Evolutionary conservation across 2,797 vertebrate genomes (phyloP).

Genomic region (Platalea minor): DNA sequence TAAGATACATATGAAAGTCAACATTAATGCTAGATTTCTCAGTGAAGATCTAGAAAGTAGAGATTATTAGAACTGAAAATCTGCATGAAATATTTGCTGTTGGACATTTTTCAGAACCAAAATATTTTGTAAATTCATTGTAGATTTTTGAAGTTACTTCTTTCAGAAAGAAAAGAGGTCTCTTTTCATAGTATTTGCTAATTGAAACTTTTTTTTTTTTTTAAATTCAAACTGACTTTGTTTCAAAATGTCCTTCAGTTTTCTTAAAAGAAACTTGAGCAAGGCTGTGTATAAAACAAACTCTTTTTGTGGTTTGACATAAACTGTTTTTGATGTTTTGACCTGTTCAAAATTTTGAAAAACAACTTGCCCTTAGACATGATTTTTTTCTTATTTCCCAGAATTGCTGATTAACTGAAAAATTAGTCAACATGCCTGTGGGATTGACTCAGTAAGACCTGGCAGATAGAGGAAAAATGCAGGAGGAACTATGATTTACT

Average conservation of each 20-base stretch:
- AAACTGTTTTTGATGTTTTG: background rate
- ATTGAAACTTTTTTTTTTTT: background rate
- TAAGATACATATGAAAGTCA: background rate
- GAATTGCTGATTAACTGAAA: background rate
- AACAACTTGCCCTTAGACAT: background rate
- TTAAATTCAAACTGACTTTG: background rate
- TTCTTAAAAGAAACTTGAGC: background rate
- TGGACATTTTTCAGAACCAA: background rate
- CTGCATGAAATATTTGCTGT: background rate
- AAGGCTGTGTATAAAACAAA: background rate
- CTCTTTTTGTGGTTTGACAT: background rate
- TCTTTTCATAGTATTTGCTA: background rate
- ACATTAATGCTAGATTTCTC: background rate
- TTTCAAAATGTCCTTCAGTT: background rate
- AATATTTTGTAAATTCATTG: background rate
- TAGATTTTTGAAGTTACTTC: background rate
- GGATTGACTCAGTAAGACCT: background rate
- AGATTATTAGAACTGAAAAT: background rate
- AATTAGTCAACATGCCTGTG: background rate
- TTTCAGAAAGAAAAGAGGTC: fast-evolving
- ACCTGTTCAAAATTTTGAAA: background rate
- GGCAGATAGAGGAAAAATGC: background rate
- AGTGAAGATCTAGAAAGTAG: background rate
- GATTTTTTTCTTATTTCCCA: background rate
- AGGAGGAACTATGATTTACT: background rate